These are phyloP conservation scores for Meloidogyne exigua DNA, from an alignment of 1,140 invertebrate species.

Conservation along the genomic window DNA sequence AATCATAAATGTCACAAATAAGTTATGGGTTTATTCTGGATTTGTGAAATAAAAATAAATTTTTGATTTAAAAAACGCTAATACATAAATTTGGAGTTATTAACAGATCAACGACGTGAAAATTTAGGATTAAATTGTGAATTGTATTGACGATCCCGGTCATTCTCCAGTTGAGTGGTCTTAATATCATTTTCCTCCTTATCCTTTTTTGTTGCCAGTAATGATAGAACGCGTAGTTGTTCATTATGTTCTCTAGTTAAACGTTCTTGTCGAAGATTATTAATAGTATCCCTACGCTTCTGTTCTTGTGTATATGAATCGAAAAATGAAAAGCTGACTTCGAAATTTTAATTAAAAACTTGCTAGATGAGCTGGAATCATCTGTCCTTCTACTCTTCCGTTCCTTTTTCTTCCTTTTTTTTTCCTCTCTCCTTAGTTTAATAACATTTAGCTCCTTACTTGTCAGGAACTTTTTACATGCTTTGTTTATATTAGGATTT, in stretches of 20 bases:
- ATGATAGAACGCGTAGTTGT: constrained; percentile 64
- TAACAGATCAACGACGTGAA: constrained; percentile 70
- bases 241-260: constrained; percentile 69
- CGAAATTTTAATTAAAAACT: not conserved
- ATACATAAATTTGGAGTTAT: too few relatives aligned
- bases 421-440: constrained; percentile 18
- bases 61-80: too few relatives aligned
- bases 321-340: not conserved
- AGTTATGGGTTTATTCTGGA: too few relatives aligned
- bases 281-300: constrained; percentile 64
- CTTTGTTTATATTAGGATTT: constrained; percentile 11
- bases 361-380: not conserved
- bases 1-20: too few relatives aligned
- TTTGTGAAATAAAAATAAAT: too few relatives aligned
- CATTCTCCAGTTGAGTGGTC: constrained; percentile 28
- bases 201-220: constrained; percentile 23
- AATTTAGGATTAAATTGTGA: constrained; percentile 87
- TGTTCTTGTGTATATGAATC: not conserved
- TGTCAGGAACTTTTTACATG: constrained; percentile 55
- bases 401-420: constrained; percentile 33
- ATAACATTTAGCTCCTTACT: constrained; percentile 56
- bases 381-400: not conserved
- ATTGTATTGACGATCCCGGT: constrained; percentile 74
- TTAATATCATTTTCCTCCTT: constrained; percentile 63
- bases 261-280: constrained; percentile 72